Evolutionary conservation across 2,888 invertebrate genomes (phyloP), one percentile per base, ranked within the genome.

Genomic region (Nymphalis polychloros): DNA sequence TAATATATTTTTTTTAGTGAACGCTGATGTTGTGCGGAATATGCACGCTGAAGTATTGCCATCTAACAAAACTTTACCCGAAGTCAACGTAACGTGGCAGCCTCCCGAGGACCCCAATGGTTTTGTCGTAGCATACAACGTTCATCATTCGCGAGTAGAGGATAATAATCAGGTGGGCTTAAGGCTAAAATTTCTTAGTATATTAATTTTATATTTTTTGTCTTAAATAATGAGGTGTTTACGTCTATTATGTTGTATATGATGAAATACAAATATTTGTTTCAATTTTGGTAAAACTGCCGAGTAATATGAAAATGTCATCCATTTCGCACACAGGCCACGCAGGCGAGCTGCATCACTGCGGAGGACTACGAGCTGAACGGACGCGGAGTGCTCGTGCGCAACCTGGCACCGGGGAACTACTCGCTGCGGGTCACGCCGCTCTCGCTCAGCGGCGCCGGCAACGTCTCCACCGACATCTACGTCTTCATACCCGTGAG

Each of bases 101-200:
- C 95, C 96, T 75, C 98, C 99, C 0, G 77, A 82, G 27, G 90
- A 95, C 72, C 98, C 99, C 0, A 99, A 99, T 85, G 98, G 99
- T 2, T 93, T 96, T 69, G 95, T 98, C 59, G 94, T 97, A 53
- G 95, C 96, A 0, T 99, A 98, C 87, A 94, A 95, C 72, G 95
- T 98, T 64, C 94, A 95, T 74, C 97, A 96, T 81, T 94, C 94
- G 72, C 93, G 94, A 63, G 91, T 95, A 35, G 96, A 96, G 69
- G 94, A 94, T 8, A 82, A 77, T 49, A 78, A 74, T 41, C 84
- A 85, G 84, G 90, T 89, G 65, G 8, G 69, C 68, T 13, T 16
- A 7, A 17, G 17, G n/a, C 8, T 55, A 31, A 17, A 31, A 16
- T 27, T 6, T 17, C 10, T 10, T 49, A 19, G 3, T n/a, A 8